phyloP scores from a whole-genome alignment of 2,113 vertebrate species.

The Glareola pratincola region DNA sequence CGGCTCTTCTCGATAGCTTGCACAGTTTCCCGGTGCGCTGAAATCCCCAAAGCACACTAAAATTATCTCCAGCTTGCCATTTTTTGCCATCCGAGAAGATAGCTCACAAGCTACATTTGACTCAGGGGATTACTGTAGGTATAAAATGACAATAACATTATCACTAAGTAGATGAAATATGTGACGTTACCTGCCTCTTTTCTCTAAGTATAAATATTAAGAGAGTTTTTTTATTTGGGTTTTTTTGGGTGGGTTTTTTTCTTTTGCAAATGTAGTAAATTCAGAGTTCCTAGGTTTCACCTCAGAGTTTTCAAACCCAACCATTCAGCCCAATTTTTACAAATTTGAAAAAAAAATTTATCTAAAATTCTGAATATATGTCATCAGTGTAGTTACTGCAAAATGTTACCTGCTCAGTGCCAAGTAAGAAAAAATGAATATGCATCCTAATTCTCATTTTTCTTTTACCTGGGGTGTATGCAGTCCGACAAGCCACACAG shows the following conservation, averaged over 20 bases:
- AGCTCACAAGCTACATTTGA: not conserved
- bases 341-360: not conserved
- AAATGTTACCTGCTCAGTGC: not conserved
- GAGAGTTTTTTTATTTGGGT: not conserved
- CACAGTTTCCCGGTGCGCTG: not conserved
- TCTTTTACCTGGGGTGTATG: not conserved
- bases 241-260: too few species aligned
- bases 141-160: not conserved
- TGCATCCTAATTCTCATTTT: not conserved
- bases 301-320: not conserved
- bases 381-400: not conserved
- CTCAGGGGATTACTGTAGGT: not conserved
- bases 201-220: not conserved
- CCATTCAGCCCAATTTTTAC: not conserved
- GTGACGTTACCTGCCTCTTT: not conserved
- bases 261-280: not conserved
- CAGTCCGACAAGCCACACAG: not conserved
- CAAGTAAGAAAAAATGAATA: not conserved
- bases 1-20: fast-evolving
- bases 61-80: not conserved
- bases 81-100: not conserved
- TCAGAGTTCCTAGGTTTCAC: not conserved
- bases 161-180: not conserved
- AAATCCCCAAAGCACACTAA: not conserved
- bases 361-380: not conserved